Percentiles rank a stretch among this genome's conserved stretches.
Conservation (phyloP, 2,113 vertebrate genomes). For the Pipa parva region DNA sequence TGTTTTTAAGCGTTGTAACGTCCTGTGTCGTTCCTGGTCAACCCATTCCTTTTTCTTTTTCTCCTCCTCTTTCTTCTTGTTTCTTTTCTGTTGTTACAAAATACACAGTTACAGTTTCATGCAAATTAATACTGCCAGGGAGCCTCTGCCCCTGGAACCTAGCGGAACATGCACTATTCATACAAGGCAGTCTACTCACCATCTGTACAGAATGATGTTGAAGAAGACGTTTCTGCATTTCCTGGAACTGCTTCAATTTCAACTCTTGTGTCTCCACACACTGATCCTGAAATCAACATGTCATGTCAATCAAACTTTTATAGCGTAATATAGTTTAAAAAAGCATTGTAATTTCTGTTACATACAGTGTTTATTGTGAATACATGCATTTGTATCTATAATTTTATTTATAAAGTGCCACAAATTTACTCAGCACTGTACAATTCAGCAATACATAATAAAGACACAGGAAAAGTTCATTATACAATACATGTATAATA, state of each 20-base stretch:
- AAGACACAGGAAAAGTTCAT: too few species aligned
- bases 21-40: constrained; percentile 84
- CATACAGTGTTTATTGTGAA: too few species aligned
- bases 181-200: constrained; percentile 64
- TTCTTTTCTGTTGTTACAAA: constrained; percentile 77
- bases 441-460: too few species aligned
- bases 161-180: background rate
- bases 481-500: too few species aligned
- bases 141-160: background rate
- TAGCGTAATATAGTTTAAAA: too few species aligned
- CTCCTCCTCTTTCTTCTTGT: constrained; percentile 82
- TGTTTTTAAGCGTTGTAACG: constrained; percentile 79
- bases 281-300: constrained; percentile 73
- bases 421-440: too few species aligned
- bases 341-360: too few species aligned
- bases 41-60: constrained; percentile 84
- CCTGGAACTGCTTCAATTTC: constrained; percentile 63
- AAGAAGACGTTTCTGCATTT: constrained; percentile 57
- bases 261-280: constrained; percentile 74
- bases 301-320: too few species aligned
- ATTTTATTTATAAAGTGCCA: too few species aligned
- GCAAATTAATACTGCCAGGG: too few species aligned
- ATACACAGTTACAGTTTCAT: constrained; percentile 2
- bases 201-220: constrained; percentile 83
- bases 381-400: too few species aligned